Evolutionary conservation across 2,888 invertebrate species (phyloP).

Genomic region (Ditula angustiorana): DNA sequence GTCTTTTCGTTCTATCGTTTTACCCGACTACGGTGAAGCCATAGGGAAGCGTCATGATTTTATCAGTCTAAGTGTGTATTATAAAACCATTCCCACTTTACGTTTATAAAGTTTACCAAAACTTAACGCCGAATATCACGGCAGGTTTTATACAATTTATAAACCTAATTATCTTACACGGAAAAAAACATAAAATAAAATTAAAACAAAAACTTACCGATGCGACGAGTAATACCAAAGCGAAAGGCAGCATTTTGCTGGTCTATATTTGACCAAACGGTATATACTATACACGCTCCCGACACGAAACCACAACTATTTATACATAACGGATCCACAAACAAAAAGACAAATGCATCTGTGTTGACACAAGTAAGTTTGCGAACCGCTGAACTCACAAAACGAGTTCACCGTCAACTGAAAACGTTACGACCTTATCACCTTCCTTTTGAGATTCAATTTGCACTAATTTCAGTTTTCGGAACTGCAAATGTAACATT

Average conservation of each 20-base stretch:
- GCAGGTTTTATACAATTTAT: background rate
- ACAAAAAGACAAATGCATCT: constrained; percentile 60
- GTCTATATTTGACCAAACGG: constrained; percentile 70
- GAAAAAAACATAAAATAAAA: constrained; percentile 38
- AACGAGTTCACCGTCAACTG: background rate
- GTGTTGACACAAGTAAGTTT: constrained; percentile 55
- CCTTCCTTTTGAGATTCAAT: constrained; percentile 10
- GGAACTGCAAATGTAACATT: constrained; percentile 37
- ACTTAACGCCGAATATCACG: too few relatives aligned
- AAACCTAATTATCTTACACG: background rate
- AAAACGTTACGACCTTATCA: constrained; percentile 20
- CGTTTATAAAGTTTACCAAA: too few relatives aligned
- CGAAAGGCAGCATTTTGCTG: constrained; percentile 73
- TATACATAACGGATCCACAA: constrained; percentile 65
- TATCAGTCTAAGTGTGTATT: too few relatives aligned
- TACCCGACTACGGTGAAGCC: too few relatives aligned
- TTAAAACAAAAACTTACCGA: constrained; percentile 70
- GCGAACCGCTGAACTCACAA: constrained; percentile 42
- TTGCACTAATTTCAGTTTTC: constrained; percentile 29
- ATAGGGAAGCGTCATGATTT: too few relatives aligned
- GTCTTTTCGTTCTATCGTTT: too few relatives aligned
- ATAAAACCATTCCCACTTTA: too few relatives aligned
- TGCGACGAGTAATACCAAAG: constrained; percentile 68
- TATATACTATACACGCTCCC: constrained; percentile 76
- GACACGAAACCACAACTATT: constrained; percentile 54